Percentiles rank a stretch among this genome's conserved stretches.
phyloP scores from a whole-genome alignment of 1,140 invertebrate species.

The Cherax quadricarinatus region DNA sequence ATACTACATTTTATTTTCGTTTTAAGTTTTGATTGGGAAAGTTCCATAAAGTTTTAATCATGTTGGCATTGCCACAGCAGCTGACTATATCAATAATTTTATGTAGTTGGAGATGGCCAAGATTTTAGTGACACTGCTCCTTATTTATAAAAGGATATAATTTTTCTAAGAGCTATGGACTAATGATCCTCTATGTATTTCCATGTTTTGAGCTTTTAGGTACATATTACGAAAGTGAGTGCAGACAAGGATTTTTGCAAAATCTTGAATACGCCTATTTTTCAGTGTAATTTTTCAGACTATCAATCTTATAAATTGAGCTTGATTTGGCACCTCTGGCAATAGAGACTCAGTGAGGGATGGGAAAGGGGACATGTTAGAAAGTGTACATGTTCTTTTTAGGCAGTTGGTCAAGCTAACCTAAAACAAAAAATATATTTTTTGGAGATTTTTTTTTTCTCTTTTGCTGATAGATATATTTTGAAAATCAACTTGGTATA shows the following conservation, averaged over 20 bases:
- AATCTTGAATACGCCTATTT: slow-evolving; percentile 40
- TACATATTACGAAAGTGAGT: slow-evolving; percentile 35
- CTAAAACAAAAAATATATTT: background rate
- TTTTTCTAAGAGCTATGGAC: slow-evolving; percentile 29
- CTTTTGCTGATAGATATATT: too few species aligned
- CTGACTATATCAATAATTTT: slow-evolving; percentile 8
- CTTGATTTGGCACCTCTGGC: slow-evolving; percentile 27
- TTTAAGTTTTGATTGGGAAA: background rate
- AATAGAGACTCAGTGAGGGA: slow-evolving; percentile 36
- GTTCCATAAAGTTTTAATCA: background rate
- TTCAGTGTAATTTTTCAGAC: slow-evolving; percentile 42
- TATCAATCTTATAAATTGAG: slow-evolving; percentile 43
- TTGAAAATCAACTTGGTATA: too few species aligned
- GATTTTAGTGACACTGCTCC: slow-evolving; percentile 39
- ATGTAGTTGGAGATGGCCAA: slow-evolving; percentile 37
- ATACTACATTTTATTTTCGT: background rate
- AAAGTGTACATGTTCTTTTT: background rate
- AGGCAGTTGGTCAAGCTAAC: too few species aligned
- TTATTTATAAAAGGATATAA: slow-evolving; percentile 34
- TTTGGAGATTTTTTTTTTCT: too few species aligned
- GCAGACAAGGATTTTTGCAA: slow-evolving; percentile 53
- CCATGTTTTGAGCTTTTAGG: slow-evolving; percentile 56
- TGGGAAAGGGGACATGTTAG: too few species aligned
- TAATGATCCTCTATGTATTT: slow-evolving; percentile 49
- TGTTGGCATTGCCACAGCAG: background rate